Evolutionary conservation across 2,888 invertebrate species (phyloP), one percentile per base, ranked within the genome.

Genomic region (Parelbella ahira): DNA sequence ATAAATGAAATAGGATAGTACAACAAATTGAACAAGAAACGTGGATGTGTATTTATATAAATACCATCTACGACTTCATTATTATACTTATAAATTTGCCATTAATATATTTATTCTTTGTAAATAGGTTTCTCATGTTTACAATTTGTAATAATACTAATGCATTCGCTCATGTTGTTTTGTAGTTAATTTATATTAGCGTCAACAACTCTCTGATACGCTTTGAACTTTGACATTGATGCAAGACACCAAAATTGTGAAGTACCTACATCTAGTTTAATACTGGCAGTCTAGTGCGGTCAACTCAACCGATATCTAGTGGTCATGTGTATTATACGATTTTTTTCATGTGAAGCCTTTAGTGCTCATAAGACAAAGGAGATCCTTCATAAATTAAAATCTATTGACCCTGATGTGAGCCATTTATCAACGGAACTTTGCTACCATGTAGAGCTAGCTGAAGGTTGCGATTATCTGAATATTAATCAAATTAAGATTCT

Each of bases 391-490:
- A 90, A 89, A 58, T 68, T 93, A 45, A 88, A 88, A 61, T 41
- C 54, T 13, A 72, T 88, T 38, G 82, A 88, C 60, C 32, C 59
- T 9, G 72, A 84, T 47, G 76, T 93, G n/a, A 67, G 56, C 23
- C 63, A 78, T 19, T 53, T 94, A 8, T 88, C 91, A 42, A 92
- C 93, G 3, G 97, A 97, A 80, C 83, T 92, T 49, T 96, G 96
- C 79, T 96, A 92, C 76, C 93, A 96, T 71, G 89, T 96, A 44
- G 93, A 94, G 70, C 74, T 90, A 11, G 68, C 60, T 9, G 81
- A 87, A 44, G 77, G 78, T 20, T 75, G 79, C 53, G 73, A 86
- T 44, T 70, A 74, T 50, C 75, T 94, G 23, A 88, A 83, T 23
- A 72, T 87, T 13, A 86, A 90, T 44, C 92, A 94, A 54, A 84